These are phyloP conservation scores for Saguinus imperator DNA, from an alignment of 2,113 vertebrate species.

Conservation along the genomic window DNA sequence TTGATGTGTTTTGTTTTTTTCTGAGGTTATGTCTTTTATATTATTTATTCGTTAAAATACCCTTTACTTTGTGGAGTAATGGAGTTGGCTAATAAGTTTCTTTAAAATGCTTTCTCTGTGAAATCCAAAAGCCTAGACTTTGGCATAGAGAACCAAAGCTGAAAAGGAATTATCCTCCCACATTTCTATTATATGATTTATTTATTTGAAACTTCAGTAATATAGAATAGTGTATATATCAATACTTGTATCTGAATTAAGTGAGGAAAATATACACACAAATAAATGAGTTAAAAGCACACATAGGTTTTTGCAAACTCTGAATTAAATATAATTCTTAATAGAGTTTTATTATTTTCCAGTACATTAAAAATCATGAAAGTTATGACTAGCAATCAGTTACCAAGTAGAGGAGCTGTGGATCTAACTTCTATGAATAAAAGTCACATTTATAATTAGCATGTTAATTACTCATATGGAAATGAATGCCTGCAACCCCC, in stretches of 20 bases:
- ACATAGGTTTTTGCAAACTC: slow-evolving; percentile 4
- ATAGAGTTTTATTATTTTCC: slow-evolving; percentile 60
- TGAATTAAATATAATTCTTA: slow-evolving; percentile 54
- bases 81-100: neutral
- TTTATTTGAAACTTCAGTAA: neutral
- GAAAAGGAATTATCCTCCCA: neutral
- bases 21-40: neutral
- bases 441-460: slow-evolving; percentile 47
- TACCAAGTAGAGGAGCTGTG: slow-evolving; percentile 25
- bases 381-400: slow-evolving; percentile 44
- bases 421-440: slow-evolving; percentile 42
- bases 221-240: neutral
- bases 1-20: neutral
- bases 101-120: neutral
- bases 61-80: neutral
- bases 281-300: slow-evolving; percentile 30
- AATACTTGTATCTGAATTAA: neutral
- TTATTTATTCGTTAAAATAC: neutral
- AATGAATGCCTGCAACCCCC: neutral
- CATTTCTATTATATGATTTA: slow-evolving; percentile 5
- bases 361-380: slow-evolving; percentile 30
- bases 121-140: neutral
- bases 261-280: neutral
- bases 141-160: neutral
- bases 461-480: slow-evolving; percentile 53